These are phyloP conservation scores for Hyperoodon ampullatus DNA, from an alignment of 2,113 vertebrate species.

Conservation along the genomic window DNA sequence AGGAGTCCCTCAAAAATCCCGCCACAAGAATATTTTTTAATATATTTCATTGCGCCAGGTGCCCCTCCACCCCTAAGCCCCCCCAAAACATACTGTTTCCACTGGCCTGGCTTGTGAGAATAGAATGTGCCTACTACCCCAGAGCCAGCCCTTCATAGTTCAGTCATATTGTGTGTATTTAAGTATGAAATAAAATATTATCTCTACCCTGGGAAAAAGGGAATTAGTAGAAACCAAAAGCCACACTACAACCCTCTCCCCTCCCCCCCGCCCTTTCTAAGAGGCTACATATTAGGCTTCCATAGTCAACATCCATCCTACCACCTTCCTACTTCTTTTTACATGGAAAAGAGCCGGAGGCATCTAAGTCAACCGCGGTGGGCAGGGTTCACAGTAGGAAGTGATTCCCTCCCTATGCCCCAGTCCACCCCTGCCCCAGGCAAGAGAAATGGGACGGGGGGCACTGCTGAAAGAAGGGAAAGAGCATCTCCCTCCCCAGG, in stretches of 20 bases:
- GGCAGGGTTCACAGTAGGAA: not conserved
- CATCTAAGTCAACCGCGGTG: not conserved
- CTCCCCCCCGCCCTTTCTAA: not conserved
- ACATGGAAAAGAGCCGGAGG: not conserved
- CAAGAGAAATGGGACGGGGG: not conserved
- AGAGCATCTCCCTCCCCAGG: not conserved
- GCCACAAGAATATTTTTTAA: not conserved
- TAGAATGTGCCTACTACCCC: too few relatives aligned
- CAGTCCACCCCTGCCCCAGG: not conserved
- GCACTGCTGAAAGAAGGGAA: not conserved
- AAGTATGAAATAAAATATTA: not conserved
- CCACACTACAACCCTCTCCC: not conserved
- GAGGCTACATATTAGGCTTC: not conserved
- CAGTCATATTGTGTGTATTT: not conserved
- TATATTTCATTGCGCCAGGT: not conserved
- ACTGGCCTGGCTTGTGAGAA: not conserved
- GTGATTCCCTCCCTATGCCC: not conserved
- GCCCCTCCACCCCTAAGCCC: fast-evolving
- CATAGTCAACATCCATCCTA: not conserved
- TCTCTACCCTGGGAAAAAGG: not conserved
- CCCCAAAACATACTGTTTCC: not conserved
- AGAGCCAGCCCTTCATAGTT: not conserved
- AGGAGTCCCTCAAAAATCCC: not conserved
- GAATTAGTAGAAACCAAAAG: not conserved
- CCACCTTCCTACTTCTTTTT: not conserved